These are phyloP conservation scores for Asarcornis scutulata DNA, from an alignment of 2,113 vertebrate genomes.

Conservation along the genomic window DNA sequence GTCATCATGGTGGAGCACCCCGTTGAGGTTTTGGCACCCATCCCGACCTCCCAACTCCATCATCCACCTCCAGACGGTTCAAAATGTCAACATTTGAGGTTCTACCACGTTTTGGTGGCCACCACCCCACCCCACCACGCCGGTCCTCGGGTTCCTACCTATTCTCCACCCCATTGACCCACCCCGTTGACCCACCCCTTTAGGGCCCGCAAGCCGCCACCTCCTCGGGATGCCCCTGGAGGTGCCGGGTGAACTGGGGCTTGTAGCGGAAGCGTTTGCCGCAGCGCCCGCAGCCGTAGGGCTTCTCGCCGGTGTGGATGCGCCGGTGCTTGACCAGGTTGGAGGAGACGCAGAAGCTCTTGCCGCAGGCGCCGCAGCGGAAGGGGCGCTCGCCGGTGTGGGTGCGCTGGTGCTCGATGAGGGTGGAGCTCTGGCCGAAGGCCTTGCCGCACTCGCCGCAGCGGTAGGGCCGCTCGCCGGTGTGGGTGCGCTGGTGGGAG, in stretches of 20 bases:
- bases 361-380: background rate
- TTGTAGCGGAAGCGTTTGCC: background rate
- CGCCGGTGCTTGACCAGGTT: conserved; percentile 55
- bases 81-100: too few relatives aligned
- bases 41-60: too few relatives aligned
- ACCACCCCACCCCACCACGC: too few relatives aligned
- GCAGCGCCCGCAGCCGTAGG: conserved; percentile 61
- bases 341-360: background rate
- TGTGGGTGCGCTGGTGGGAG: background rate
- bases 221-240: conserved; percentile 32
- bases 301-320: conserved; percentile 84
- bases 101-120: too few relatives aligned
- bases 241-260: background rate
- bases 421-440: background rate
- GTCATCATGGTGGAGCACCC: too few relatives aligned
- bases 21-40: too few relatives aligned
- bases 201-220: background rate
- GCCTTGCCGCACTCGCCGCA: background rate
- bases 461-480: background rate
- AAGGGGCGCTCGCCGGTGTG: background rate
- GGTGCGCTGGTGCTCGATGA: background rate
- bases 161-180: too few relatives aligned
- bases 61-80: too few relatives aligned
- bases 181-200: too few relatives aligned
- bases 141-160: too few relatives aligned